These are phyloP conservation scores for Leucoma salicis DNA, from an alignment of 2,888 invertebrate species.

Conservation along the genomic window DNA sequence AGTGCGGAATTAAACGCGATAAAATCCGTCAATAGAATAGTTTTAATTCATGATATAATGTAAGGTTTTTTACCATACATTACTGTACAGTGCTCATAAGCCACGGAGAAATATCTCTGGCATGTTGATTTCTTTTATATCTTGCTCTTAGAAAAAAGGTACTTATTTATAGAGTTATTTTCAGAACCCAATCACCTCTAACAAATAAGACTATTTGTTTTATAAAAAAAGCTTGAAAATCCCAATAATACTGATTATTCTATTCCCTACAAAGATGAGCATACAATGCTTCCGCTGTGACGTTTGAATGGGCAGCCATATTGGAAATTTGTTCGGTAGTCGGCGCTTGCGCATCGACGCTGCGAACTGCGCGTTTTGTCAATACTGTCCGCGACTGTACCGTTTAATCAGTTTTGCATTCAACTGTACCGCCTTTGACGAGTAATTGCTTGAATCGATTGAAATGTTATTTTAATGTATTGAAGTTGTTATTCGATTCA, in stretches of 20 bases:
- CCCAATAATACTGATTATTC: slow-evolving; percentile 47
- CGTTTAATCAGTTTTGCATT: slow-evolving; percentile 76
- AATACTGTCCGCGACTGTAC: slow-evolving; percentile 69
- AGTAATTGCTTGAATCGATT: slow-evolving; percentile 78
- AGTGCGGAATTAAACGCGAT: too few relatives aligned
- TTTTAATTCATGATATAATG: too few relatives aligned
- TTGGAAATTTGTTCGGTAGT: slow-evolving; percentile 72
- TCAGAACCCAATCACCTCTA: slow-evolving; percentile 13
- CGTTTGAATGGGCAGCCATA: slow-evolving; percentile 73
- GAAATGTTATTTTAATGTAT: slow-evolving; percentile 59
- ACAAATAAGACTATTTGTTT: slow-evolving; percentile 29
- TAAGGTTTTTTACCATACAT: too few relatives aligned
- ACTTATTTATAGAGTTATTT: too few relatives aligned
- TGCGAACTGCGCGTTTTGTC: slow-evolving; percentile 59
- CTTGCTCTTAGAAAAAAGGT: too few relatives aligned
- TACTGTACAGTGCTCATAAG: too few relatives aligned
- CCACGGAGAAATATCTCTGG: too few relatives aligned
- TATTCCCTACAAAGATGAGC: slow-evolving; percentile 46
- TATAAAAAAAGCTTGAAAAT: slow-evolving; percentile 37
- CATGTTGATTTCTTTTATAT: too few relatives aligned
- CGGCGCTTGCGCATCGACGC: slow-evolving; percentile 58
- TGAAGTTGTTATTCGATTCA: slow-evolving; percentile 19
- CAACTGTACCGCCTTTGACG: slow-evolving; percentile 78
- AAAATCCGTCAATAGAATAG: too few relatives aligned
- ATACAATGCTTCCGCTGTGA: slow-evolving; percentile 65